phyloP scores from a whole-genome alignment of 1,140 invertebrate genomes.

The Augochlora pura region DNA sequence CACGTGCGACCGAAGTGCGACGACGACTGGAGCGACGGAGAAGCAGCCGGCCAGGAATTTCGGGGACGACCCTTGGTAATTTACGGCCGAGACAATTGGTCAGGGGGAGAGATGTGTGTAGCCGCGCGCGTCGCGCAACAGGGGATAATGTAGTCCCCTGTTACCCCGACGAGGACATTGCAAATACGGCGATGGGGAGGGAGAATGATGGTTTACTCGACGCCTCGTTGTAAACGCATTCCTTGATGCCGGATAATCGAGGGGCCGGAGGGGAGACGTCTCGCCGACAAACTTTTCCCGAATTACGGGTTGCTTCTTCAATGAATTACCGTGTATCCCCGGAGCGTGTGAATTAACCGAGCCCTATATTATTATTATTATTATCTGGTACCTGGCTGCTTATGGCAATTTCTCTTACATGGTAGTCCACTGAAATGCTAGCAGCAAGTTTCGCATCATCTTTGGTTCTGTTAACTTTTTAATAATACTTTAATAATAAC shows the following conservation, averaged over 20 bases:
- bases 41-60: conserved; percentile 45
- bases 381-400: no score
- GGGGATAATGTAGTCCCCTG: conserved; percentile 50
- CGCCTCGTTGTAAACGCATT: conserved; percentile 19
- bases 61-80: conserved; percentile 55
- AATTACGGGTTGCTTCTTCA: neutral
- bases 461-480: no score
- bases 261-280: neutral
- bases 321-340: no score
- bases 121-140: conserved; percentile 42
- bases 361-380: no score
- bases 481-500: no score
- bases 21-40: conserved; percentile 43
- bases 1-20: conserved; percentile 57
- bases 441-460: no score
- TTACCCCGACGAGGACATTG: conserved; percentile 45
- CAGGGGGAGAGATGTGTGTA: conserved; percentile 39
- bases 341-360: no score
- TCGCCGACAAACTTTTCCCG: neutral
- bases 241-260: neutral
- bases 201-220: conserved; percentile 16
- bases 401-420: no score
- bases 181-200: conserved; percentile 9
- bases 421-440: no score
- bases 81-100: conserved; percentile 60